These are phyloP conservation scores for Xiphias gladius DNA, from an alignment of 2,113 vertebrate species.

Conservation along the genomic window DNA sequence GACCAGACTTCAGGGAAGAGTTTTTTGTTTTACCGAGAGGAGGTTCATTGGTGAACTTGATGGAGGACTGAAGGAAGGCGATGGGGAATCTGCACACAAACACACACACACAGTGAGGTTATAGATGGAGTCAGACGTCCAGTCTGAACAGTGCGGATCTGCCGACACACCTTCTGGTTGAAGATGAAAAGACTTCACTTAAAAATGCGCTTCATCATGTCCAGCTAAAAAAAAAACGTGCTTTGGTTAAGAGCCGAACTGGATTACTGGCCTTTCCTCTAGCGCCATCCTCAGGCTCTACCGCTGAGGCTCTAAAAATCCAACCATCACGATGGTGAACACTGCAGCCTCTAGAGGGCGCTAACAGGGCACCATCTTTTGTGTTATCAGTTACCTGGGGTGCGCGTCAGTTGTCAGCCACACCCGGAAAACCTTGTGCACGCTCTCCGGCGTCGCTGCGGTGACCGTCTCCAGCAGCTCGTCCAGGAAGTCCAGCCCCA, in stretches of 20 bases:
- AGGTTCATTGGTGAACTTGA: conserved; percentile 92
- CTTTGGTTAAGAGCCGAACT: no score
- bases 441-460: conserved; percentile 54
- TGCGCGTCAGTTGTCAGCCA: conserved; percentile 90
- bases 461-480: conserved; percentile 87
- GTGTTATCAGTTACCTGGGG: no score
- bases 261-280: neutral
- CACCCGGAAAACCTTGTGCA: conserved; percentile 82
- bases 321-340: no score
- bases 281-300: neutral
- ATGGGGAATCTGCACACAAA: conserved; percentile 85
- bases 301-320: no score
- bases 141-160: no score
- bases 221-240: no score
- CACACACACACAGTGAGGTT: conserved; percentile 20
- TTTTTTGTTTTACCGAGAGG: conserved; percentile 84
- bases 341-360: no score
- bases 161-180: no score
- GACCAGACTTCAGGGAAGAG: no score
- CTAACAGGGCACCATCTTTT: neutral
- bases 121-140: neutral
- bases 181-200: no score
- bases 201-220: no score
- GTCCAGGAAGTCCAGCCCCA: conserved; percentile 88
- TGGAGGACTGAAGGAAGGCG: conserved; percentile 88